phyloP scores from a whole-genome alignment of 2,797 vertebrate genomes.

The Lepidocolaptes lacrymiger region DNA sequence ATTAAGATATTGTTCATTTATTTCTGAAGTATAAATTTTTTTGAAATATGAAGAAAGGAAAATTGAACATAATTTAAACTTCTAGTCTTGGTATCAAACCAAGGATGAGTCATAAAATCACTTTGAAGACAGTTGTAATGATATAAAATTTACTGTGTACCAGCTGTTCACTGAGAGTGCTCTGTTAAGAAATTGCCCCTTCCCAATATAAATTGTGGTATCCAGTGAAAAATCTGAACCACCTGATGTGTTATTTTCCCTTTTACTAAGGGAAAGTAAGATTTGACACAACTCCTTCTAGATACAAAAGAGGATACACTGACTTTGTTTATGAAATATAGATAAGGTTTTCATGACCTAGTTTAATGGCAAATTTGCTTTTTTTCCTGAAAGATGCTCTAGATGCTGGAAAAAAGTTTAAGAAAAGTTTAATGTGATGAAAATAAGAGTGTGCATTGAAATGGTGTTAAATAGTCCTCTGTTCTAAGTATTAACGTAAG shows the following conservation, averaged over 20 bases:
- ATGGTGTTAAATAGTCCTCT: not conserved
- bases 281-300: not conserved
- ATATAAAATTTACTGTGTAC: not conserved
- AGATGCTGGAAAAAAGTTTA: not conserved
- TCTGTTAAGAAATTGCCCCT: not conserved
- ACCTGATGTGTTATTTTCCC: not conserved
- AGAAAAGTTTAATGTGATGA: not conserved
- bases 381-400: not conserved
- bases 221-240: not conserved
- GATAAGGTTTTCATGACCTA: not conserved
- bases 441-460: not conserved
- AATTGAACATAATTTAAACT: not conserved
- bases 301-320: not conserved
- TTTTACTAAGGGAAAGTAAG: not conserved
- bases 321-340: not conserved
- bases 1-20: not conserved
- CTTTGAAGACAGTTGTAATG: constrained; percentile 16
- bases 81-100: not conserved
- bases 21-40: constrained; percentile 8
- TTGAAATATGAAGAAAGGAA: not conserved
- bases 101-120: constrained; percentile 9
- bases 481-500: not conserved
- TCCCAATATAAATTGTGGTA: not conserved
- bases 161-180: constrained; percentile 10
- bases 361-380: not conserved